phyloP scores from a whole-genome alignment of 2,888 invertebrate species.

The Teleogryllus oceanicus region DNA sequence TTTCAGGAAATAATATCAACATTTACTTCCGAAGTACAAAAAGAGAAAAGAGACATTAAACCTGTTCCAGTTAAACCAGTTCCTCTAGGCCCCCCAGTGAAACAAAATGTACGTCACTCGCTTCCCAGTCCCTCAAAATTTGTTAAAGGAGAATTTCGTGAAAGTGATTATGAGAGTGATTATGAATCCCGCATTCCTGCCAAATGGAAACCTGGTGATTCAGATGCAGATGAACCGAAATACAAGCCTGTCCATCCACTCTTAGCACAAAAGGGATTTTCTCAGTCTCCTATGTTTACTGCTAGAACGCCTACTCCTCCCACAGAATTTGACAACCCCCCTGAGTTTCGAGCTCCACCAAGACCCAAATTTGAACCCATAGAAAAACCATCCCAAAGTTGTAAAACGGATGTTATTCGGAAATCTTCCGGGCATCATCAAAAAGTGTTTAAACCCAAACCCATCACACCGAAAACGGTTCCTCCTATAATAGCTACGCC shows the following conservation, averaged over 20 bases:
- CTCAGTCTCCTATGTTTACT: constrained; percentile 47
- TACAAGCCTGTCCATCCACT: constrained; percentile 59
- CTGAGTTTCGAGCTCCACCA: constrained; percentile 47
- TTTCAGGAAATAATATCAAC: constrained; percentile 52
- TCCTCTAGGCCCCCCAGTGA: constrained; percentile 43
- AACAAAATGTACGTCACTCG: constrained; percentile 49
- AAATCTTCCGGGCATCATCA: constrained; percentile 48
- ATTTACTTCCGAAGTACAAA: constrained; percentile 23
- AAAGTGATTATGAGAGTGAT: constrained; percentile 71
- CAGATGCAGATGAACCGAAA: constrained; percentile 53
- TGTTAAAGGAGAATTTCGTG: constrained; percentile 60
- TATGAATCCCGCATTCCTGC: constrained; percentile 58
- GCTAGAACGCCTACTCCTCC: constrained; percentile 56
- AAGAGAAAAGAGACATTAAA: constrained; percentile 36
- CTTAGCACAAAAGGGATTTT: constrained; percentile 52
- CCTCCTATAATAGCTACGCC: constrained; percentile 45
- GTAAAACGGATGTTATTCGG: constrained; percentile 41
- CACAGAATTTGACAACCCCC: constrained; percentile 56
- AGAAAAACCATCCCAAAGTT: constrained; percentile 46
- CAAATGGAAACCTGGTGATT: constrained; percentile 57
- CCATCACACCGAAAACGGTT: constrained; percentile 49
- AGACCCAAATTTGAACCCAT: constrained; percentile 60
- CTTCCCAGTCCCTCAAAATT: constrained; percentile 65
- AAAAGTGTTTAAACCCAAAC: constrained; percentile 54
- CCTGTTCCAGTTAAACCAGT: constrained; percentile 49